A percentile compares a stretch with the other conserved stretches of the same genome.
These are phyloP conservation scores for Tanypteryx hageni DNA, from an alignment of 2,888 invertebrate genomes.

Conservation along the genomic window DNA sequence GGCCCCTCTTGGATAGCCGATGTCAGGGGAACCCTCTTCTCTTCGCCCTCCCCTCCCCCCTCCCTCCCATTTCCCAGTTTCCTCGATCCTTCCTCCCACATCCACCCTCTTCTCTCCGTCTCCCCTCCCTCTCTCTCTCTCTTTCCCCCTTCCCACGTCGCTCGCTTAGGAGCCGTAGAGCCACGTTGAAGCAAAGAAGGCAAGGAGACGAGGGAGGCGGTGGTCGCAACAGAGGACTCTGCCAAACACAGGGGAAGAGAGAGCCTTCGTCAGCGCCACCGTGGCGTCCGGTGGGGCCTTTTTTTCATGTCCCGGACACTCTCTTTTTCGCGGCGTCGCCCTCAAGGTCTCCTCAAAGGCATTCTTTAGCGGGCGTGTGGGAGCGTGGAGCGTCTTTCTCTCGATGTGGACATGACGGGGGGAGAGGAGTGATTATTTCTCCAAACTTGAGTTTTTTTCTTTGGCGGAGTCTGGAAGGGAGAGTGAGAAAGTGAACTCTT, in stretches of 20 bases:
- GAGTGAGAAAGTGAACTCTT: too few relatives aligned
- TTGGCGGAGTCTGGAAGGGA: too few relatives aligned
- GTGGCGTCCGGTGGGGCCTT: background rate
- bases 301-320: background rate
- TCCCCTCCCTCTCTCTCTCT: background rate
- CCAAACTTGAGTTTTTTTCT: too few relatives aligned
- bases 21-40: background rate
- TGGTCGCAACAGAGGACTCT: constrained; percentile 2
- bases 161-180: background rate
- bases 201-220: constrained; percentile 9
- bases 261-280: background rate
- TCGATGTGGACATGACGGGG: too few relatives aligned
- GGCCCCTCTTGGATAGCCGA: background rate
- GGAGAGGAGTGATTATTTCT: too few relatives aligned
- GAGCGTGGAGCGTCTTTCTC: too few relatives aligned
- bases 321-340: background rate
- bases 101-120: background rate
- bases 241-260: background rate
- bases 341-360: too few relatives aligned
- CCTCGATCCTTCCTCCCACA: background rate
- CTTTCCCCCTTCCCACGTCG: background rate
- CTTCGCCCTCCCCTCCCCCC: background rate
- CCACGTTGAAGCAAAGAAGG: constrained; percentile 53
- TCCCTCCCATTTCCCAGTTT: background rate
- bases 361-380: too few relatives aligned